Conservation (phyloP, 2,113 vertebrate genomes). For the Bufo bufo region DNA sequence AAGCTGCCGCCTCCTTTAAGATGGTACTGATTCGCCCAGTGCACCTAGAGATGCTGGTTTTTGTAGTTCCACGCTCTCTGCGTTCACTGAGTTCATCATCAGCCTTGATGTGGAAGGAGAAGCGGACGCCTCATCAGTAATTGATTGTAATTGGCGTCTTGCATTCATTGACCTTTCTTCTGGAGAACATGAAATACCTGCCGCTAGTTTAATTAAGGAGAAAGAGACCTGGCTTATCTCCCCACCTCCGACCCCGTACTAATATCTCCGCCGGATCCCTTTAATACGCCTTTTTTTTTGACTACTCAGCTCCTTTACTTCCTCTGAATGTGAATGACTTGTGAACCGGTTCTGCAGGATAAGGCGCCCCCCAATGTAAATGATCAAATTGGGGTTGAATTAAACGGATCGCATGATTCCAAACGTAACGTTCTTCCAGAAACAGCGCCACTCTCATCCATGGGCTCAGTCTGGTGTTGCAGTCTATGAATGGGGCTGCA, state of each 20-base stretch:
- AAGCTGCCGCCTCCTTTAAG: no score
- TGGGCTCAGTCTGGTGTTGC: neutral
- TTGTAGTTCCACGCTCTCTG: neutral
- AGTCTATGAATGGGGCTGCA: neutral
- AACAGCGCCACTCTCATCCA: no score
- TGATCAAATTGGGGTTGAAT: neutral
- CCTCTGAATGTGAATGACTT: conserved; percentile 4
- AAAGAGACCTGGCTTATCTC: conserved; percentile 15
- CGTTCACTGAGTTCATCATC: conserved; percentile 1
- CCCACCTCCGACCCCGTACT: conserved; percentile 33
- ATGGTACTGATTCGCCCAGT: neutral
- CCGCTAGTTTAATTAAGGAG: conserved; percentile 43
- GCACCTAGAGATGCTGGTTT: neutral
- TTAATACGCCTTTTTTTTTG: conserved; percentile 38
- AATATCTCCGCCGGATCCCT: conserved; percentile 27
- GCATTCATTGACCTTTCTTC: conserved; percentile 45
- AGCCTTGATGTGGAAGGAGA: neutral
- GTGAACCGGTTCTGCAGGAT: neutral
- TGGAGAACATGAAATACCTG: conserved; percentile 36
- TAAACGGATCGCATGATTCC: no score
- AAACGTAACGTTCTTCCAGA: no score
- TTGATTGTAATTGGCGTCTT: conserved; percentile 53
- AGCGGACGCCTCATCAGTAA: conserved; percentile 26
- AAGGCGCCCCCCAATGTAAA: neutral
- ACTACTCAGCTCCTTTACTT: conserved; percentile 20